phyloP scores from a whole-genome alignment of 2,113 vertebrate genomes.

The Reinhardtius hippoglossoides region DNA sequence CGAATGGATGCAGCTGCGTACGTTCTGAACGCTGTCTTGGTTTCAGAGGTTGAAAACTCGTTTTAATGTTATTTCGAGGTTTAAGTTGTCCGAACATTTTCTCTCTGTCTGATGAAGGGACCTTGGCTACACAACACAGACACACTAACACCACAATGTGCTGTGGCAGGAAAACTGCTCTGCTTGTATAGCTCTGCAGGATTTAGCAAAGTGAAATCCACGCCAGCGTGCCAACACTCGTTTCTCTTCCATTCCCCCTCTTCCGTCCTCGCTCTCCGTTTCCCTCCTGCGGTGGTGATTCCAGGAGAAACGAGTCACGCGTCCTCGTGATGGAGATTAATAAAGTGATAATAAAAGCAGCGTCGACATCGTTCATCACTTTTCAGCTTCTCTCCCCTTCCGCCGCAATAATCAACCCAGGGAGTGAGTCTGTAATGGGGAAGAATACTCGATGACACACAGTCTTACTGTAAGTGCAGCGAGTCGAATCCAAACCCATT shows the following conservation, averaged over 20 bases:
- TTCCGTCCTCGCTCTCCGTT: not conserved
- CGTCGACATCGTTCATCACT: slow-evolving; percentile 3
- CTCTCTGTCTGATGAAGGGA: no score
- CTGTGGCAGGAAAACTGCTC: no score
- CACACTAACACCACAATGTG: not conserved
- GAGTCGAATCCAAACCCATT: slow-evolving; percentile 46
- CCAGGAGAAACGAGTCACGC: slow-evolving; percentile 5
- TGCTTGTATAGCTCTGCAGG: not conserved
- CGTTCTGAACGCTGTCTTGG: no score
- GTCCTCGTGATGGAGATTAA: slow-evolving; percentile 28
- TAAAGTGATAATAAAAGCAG: slow-evolving; percentile 1
- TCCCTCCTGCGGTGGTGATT: slow-evolving; percentile 5
- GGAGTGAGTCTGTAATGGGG: slow-evolving; percentile 1
- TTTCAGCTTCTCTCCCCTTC: not conserved
- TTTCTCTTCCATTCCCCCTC: not conserved
- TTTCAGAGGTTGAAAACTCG: no score
- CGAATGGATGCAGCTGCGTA: no score
- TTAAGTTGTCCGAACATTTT: no score
- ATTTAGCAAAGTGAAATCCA: not conserved
- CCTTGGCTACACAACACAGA: no score
- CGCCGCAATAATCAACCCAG: not conserved
- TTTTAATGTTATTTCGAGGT: no score
- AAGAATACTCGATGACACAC: slow-evolving; percentile 28
- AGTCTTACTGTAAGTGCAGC: slow-evolving; percentile 27
- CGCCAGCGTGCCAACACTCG: not conserved